Conservation (phyloP, 1,140 invertebrate species). For the Drosophila nannoptera region DNA sequence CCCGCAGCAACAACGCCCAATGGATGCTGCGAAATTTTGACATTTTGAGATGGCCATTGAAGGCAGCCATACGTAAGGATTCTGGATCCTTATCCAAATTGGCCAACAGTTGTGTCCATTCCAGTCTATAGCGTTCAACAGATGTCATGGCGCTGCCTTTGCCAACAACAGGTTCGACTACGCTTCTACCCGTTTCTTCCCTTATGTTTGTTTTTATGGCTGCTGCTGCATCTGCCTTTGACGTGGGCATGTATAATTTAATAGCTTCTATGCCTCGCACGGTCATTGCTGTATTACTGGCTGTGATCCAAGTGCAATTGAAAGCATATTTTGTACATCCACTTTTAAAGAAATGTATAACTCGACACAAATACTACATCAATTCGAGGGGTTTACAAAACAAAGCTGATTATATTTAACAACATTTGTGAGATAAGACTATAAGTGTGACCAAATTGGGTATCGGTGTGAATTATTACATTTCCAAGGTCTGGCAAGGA, state of each 20-base stretch:
- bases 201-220: slow-evolving; percentile 52
- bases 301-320: slow-evolving; percentile 28
- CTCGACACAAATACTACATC: slow-evolving; percentile 15
- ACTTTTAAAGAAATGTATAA: slow-evolving; percentile 6
- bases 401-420: slow-evolving; percentile 39
- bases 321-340: slow-evolving; percentile 30
- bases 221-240: slow-evolving; percentile 45
- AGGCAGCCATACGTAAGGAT: slow-evolving; percentile 64
- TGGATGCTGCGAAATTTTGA: slow-evolving; percentile 80
- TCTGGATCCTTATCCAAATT: slow-evolving; percentile 65
- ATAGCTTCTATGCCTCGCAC: slow-evolving; percentile 75
- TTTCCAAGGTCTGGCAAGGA: slow-evolving; percentile 12
- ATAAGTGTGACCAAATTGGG: slow-evolving; percentile 19
- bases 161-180: slow-evolving; percentile 42
- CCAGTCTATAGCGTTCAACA: slow-evolving; percentile 72
- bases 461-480: background rate
- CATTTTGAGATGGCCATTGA: slow-evolving; percentile 79
- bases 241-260: slow-evolving; percentile 60
- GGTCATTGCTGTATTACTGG: slow-evolving; percentile 60
- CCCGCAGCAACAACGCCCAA: slow-evolving; percentile 79
- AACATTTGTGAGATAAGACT: slow-evolving; percentile 39
- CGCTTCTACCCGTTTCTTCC: slow-evolving; percentile 45
- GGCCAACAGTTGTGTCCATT: slow-evolving; percentile 74
- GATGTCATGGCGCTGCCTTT: slow-evolving; percentile 61
- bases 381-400: slow-evolving; percentile 33